phyloP scores from a whole-genome alignment of 2,888 invertebrate genomes.

The Eretmocerus hayati region DNA sequence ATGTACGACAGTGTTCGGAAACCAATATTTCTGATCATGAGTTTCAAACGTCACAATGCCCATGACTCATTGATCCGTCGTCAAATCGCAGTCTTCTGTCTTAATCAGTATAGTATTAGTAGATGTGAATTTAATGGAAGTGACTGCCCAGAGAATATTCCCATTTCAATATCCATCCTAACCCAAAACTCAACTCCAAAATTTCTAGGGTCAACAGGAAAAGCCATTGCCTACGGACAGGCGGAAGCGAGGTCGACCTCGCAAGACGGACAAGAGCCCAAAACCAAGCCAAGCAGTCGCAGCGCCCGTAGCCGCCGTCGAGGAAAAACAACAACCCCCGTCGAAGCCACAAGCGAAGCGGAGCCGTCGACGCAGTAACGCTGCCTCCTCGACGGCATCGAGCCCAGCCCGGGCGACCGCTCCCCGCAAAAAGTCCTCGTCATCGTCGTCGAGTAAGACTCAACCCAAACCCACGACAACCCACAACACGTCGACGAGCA shows the following conservation, averaged over 20 bases:
- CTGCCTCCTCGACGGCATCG: conserved; percentile 5
- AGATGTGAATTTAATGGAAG: no score
- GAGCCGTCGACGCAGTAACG: conserved; percentile 14
- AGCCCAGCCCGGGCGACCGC: not conserved
- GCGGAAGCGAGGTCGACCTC: conserved; percentile 50
- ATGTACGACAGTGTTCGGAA: no score
- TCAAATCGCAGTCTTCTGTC: no score
- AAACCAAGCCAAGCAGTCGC: conserved; percentile 32
- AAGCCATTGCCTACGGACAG: conserved; percentile 44
- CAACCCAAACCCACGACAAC: conserved; percentile 45
- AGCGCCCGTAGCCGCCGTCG: conserved; percentile 8
- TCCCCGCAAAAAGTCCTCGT: not conserved
- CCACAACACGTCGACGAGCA: conserved; percentile 34
- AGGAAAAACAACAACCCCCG: no score
- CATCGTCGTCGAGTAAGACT: conserved; percentile 35
- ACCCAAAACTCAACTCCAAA: no score
- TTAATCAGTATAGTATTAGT: no score
- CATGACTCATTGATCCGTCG: no score
- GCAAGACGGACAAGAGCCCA: conserved; percentile 46
- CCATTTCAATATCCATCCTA: no score
- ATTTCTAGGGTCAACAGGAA: conserved; percentile 28
- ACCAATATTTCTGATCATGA: no score
- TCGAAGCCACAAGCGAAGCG: conserved; percentile 11
- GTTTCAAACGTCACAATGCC: no score
- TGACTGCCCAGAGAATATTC: no score